A percentile compares a stretch with the other conserved stretches of the same genome.
Evolutionary conservation across 2,113 vertebrate species (phyloP).

Genomic region (Chamaetylas fuelleborni): DNA sequence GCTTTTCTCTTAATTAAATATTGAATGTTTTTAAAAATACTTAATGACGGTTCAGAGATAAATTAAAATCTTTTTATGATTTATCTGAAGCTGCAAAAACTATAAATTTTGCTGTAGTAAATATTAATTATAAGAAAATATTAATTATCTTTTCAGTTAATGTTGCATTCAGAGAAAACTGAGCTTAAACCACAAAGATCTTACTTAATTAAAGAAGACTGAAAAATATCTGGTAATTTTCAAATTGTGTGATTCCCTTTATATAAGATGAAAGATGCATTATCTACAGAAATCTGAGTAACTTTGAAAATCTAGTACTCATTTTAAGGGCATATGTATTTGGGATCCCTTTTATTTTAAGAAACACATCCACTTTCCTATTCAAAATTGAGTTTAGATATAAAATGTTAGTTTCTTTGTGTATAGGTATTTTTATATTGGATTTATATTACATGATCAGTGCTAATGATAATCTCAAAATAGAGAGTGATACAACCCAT

Average conservation of each 20-base stretch:
- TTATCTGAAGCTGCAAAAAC: not conserved
- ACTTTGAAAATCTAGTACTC: not conserved
- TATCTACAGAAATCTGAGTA: not conserved
- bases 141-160: not conserved
- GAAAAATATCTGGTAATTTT: not conserved
- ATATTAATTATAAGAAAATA: not conserved
- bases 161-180: not conserved
- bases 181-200: not conserved
- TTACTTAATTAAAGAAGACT: not conserved
- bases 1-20: not conserved
- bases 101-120: not conserved
- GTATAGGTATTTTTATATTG: not conserved
- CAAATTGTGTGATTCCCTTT: not conserved
- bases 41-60: not conserved
- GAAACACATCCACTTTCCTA: not conserved
- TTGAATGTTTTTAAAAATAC: not conserved
- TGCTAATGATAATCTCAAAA: not conserved
- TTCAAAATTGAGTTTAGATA: not conserved
- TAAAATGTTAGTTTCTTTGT: not conserved
- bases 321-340: rapidly evolving
- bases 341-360: not conserved
- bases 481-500: not conserved
- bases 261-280: not conserved
- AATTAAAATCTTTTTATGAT: not conserved
- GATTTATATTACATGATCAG: not conserved